Evolutionary conservation across 1,140 invertebrate species (phyloP).

Genomic region (Drosophila nikananu): DNA sequence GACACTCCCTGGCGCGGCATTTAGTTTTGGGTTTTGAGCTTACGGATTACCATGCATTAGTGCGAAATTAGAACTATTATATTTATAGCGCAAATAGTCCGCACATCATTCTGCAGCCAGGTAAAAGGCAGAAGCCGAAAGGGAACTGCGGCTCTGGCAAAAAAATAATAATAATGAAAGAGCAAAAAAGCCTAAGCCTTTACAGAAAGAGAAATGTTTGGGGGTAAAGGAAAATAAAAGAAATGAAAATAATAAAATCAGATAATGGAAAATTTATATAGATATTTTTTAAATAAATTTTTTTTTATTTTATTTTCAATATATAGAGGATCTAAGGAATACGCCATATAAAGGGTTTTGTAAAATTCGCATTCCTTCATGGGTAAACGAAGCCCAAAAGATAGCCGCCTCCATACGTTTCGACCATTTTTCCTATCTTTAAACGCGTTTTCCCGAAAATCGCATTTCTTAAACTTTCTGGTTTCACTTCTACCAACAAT

Average conservation of each 20-base stretch:
- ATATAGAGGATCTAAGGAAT: no score
- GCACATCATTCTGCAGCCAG: conserved; percentile 38
- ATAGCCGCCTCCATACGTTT: no score
- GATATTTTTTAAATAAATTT: no score
- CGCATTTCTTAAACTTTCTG: no score
- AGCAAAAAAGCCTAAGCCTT: conserved; percentile 5
- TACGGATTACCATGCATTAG: conserved; percentile 40
- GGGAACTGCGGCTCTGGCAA: background rate
- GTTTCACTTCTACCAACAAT: no score
- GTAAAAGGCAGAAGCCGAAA: conserved; percentile 30
- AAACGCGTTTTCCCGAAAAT: no score
- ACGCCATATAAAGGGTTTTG: no score
- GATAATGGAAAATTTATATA: background rate
- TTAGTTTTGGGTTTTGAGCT: conserved; percentile 25
- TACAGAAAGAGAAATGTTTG: conserved; percentile 4
- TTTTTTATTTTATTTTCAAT: no score
- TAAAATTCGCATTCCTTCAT: no score
- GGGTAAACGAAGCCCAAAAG: no score
- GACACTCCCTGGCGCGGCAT: conserved; percentile 4
- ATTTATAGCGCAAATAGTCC: conserved; percentile 58
- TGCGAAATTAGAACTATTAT: conserved; percentile 61
- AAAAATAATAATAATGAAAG: conserved; percentile 6
- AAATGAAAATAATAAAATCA: background rate
- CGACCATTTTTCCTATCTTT: no score
- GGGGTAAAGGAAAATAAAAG: background rate